Evolutionary conservation across 1,140 invertebrate genomes (phyloP).

Genomic region (Drosophila sp.): DNA sequence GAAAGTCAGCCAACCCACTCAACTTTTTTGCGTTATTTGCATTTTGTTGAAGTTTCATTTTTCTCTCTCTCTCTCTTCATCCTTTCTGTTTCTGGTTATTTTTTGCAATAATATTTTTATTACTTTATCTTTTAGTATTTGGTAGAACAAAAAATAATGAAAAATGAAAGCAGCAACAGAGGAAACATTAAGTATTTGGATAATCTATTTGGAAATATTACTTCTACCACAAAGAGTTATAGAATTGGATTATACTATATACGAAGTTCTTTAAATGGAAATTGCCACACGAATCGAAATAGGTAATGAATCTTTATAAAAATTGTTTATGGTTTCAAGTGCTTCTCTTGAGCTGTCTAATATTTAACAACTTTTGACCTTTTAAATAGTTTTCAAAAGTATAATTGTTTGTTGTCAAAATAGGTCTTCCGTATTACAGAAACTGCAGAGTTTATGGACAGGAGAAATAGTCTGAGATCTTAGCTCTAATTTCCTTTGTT

Average conservation of each 20-base stretch:
- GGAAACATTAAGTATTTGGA: conserved; percentile 26
- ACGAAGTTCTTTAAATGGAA: no score
- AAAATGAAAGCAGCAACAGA: conserved; percentile 1
- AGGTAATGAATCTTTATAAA: no score
- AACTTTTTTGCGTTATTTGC: conserved; percentile 62
- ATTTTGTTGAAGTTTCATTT: conserved; percentile 59
- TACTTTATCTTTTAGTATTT: conserved; percentile 36
- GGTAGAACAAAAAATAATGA: conserved; percentile 10
- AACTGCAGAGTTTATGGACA: no score
- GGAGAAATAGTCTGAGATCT: no score
- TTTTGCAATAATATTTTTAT: conserved; percentile 58
- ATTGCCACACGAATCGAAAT: no score
- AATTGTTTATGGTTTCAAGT: no score
- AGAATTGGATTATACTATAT: neutral
- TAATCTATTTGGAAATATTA: conserved; percentile 20
- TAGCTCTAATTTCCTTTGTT: no score
- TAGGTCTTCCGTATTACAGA: no score
- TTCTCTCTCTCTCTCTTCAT: conserved; percentile 20
- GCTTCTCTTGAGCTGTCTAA: no score
- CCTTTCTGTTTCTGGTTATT: conserved; percentile 11
- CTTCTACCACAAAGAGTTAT: neutral
- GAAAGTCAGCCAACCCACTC: conserved; percentile 4
- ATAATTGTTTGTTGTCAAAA: no score
- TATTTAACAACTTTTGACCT: no score
- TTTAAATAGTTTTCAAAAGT: no score